Conservation (phyloP, 1,140 invertebrate genomes). For the Macrosteles quadrilineatus region DNA sequence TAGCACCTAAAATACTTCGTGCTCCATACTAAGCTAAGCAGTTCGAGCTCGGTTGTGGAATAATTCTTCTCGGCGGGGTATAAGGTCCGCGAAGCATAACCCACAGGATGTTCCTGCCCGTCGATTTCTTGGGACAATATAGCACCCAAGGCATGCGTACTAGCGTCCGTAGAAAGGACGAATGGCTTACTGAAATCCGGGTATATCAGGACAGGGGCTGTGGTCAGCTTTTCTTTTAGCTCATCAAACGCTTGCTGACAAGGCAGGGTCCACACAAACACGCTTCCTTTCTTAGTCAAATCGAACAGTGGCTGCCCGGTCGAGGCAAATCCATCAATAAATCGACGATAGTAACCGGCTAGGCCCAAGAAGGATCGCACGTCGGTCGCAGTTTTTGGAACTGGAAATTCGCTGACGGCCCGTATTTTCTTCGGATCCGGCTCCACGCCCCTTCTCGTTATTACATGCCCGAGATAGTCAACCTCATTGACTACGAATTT, state of each 20-base stretch:
- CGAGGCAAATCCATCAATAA: constrained; percentile 47
- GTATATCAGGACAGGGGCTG: constrained; percentile 13
- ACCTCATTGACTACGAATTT: constrained; percentile 52
- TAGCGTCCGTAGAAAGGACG: neutral
- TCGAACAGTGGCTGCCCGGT: constrained; percentile 47
- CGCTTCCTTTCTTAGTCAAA: constrained; percentile 45
- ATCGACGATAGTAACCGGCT: constrained; percentile 50
- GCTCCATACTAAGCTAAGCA: constrained; percentile 51
- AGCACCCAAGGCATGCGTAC: constrained; percentile 38
- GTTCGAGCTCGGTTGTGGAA: constrained; percentile 50
- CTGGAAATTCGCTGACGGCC: constrained; percentile 48
- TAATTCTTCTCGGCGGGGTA: too few relatives aligned
- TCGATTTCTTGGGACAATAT: constrained; percentile 47
- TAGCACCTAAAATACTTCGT: too few relatives aligned
- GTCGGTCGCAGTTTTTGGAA: constrained; percentile 48
- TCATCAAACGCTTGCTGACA: neutral
- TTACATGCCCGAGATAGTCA: constrained; percentile 50
- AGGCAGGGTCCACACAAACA: neutral
- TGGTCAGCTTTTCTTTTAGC: neutral
- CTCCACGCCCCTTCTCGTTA: constrained; percentile 48
- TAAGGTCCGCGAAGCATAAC: constrained; percentile 50
- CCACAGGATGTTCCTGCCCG: too few relatives aligned
- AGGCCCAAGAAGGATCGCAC: constrained; percentile 53
- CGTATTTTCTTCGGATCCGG: constrained; percentile 51
- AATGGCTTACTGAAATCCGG: neutral